Evolutionary conservation across 1,140 invertebrate genomes (phyloP).

Genomic region (Olivierus martensii): DNA sequence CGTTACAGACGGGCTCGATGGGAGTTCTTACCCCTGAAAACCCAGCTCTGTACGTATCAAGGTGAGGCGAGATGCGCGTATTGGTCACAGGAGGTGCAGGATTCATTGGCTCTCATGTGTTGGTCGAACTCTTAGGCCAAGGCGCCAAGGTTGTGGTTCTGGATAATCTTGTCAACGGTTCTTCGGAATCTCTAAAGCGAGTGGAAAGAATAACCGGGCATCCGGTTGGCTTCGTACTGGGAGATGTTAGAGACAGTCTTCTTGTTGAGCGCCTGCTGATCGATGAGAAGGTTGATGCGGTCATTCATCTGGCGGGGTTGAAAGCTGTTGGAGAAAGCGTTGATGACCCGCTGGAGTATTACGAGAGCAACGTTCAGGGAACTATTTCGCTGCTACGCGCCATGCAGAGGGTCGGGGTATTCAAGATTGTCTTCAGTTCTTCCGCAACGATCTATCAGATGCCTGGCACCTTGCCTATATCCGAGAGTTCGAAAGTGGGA

Average conservation of each 20-base stretch:
- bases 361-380: slow-evolving; percentile 81
- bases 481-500: slow-evolving; percentile 56
- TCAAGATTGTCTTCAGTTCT: slow-evolving; percentile 76
- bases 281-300: slow-evolving; percentile 67
- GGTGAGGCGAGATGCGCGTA: too few species aligned
- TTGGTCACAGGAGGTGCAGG: slow-evolving; percentile 90
- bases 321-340: slow-evolving; percentile 96
- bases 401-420: slow-evolving; percentile 57
- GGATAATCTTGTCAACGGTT: slow-evolving; percentile 47
- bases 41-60: too few species aligned
- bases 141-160: slow-evolving; percentile 61
- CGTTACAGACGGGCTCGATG: too few species aligned
- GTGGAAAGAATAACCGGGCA: slow-evolving; percentile 68
- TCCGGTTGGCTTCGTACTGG: slow-evolving; percentile 52
- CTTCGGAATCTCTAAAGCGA: slow-evolving; percentile 51
- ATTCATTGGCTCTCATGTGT: slow-evolving; percentile 89
- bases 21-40: too few species aligned
- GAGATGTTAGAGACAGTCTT: slow-evolving; percentile 52
- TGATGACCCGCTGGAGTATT: slow-evolving; percentile 63
- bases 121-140: slow-evolving; percentile 65
- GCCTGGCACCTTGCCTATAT: slow-evolving; percentile 42
- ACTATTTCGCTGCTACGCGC: slow-evolving; percentile 68
- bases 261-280: slow-evolving; percentile 51
- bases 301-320: slow-evolving; percentile 94
- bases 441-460: slow-evolving; percentile 92